These are phyloP conservation scores for Drosophila lacicola DNA, from an alignment of 2,888 invertebrate species.

Conservation along the genomic window DNA sequence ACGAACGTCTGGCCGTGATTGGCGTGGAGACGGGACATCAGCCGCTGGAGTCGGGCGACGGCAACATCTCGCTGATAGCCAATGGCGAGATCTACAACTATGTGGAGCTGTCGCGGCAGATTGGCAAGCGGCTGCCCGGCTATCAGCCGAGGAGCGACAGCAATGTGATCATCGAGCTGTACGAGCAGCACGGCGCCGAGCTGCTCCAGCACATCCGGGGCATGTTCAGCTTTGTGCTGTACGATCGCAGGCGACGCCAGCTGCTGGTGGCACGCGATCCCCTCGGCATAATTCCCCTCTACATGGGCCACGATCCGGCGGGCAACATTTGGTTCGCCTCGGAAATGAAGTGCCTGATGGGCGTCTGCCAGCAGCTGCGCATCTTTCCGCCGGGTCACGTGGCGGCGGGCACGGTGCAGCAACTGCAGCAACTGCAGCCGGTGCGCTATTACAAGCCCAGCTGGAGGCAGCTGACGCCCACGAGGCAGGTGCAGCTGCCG, in stretches of 20 bases:
- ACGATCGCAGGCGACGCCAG: conserved; percentile 69
- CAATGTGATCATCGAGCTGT: conserved; percentile 82
- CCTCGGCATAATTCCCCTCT: conserved; percentile 82
- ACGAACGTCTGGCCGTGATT: conserved; percentile 81
- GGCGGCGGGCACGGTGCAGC: conserved; percentile 60
- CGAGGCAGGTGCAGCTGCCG: conserved; percentile 54
- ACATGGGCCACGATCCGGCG: conserved; percentile 71
- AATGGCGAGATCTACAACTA: conserved; percentile 84
- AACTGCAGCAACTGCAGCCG: conserved; percentile 48
- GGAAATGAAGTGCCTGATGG: conserved; percentile 82
- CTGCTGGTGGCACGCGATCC: conserved; percentile 81
- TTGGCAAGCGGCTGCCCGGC: conserved; percentile 68
- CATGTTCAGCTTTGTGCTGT: conserved; percentile 83
- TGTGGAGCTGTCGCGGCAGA: conserved; percentile 67
- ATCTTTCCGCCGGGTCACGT: conserved; percentile 77
- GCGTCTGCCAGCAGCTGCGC: conserved; percentile 68
- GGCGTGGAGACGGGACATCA: conserved; percentile 82
- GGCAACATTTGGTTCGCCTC: conserved; percentile 81
- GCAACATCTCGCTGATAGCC: conserved; percentile 74
- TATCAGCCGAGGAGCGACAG: conserved; percentile 82
- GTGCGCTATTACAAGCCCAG: conserved; percentile 64
- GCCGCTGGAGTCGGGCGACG: conserved; percentile 78
- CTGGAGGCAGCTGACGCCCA: conserved; percentile 70
- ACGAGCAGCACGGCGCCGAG: conserved; percentile 75
- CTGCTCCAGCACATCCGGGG: conserved; percentile 78